These are phyloP conservation scores for Rhincodon typus DNA, from an alignment of 2,797 vertebrate genomes.

Conservation along the genomic window DNA sequence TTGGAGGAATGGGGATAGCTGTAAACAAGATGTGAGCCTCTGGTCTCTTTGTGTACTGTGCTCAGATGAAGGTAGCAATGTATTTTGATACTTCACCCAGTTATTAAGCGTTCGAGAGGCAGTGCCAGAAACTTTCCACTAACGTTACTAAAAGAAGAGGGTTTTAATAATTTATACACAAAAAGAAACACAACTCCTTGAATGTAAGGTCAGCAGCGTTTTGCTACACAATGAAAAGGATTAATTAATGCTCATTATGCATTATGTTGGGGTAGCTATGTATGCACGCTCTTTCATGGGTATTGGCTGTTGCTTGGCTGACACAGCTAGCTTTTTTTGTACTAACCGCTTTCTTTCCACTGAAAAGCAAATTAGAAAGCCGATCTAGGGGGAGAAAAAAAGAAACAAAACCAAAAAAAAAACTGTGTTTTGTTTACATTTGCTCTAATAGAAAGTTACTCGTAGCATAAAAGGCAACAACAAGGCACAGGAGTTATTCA, in stretches of 20 bases:
- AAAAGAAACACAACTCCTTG: conserved; percentile 62
- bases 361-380: conserved; percentile 92
- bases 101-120: not conserved
- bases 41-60: not conserved
- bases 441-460: not conserved
- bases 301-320: conserved; percentile 70
- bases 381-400: conserved; percentile 67
- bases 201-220: conserved; percentile 76
- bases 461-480: too few relatives aligned
- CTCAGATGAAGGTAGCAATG: not conserved
- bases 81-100: not conserved
- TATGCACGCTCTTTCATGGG: conserved; percentile 80
- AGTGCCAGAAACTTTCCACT: not conserved
- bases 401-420: too few relatives aligned
- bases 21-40: not conserved
- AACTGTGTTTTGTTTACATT: conserved; percentile 60
- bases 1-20: not conserved
- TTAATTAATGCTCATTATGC: conserved; percentile 84
- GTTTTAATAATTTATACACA: conserved; percentile 38
- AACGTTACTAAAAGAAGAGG: not conserved
- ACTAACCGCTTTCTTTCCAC: conserved; percentile 84
- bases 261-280: conserved; percentile 67
- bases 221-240: conserved; percentile 74
- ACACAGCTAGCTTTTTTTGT: conserved; percentile 83
- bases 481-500: not conserved